Conservation (phyloP, 2,797 vertebrate species). For the Otolemur crassicaudatus region DNA sequence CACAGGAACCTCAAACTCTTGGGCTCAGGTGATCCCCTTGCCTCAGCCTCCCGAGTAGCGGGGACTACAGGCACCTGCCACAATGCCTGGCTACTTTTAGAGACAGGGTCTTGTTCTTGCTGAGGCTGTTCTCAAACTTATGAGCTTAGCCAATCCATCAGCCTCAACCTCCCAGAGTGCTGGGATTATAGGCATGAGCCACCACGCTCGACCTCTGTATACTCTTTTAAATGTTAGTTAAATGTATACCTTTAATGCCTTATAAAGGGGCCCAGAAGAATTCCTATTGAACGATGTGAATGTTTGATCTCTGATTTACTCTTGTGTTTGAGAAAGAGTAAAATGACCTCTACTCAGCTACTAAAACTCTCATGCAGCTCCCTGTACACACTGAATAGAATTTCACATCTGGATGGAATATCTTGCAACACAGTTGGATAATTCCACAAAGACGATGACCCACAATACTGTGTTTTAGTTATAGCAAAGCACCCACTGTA, state of each 20-base stretch:
- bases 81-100: too few relatives aligned
- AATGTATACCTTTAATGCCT: background rate
- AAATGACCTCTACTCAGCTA: conserved; percentile 55
- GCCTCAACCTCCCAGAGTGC: too few relatives aligned
- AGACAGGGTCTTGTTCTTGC: too few relatives aligned
- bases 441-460: conserved; percentile 48
- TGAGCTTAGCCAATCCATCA: too few relatives aligned
- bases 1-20: too few relatives aligned
- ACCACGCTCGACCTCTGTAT: background rate
- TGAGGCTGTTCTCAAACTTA: too few relatives aligned
- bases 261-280: conserved; percentile 18
- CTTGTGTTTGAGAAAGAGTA: conserved; percentile 40
- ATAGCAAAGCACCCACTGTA: conserved; percentile 26
- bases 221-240: conserved; percentile 39
- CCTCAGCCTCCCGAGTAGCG: too few relatives aligned
- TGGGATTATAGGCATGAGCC: too few relatives aligned
- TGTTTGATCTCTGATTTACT: conserved; percentile 46
- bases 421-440: conserved; percentile 43
- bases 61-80: too few relatives aligned
- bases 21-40: too few relatives aligned
- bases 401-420: background rate
- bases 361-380: conserved; percentile 4
- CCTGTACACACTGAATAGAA: conserved; percentile 52
- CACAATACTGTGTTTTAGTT: conserved; percentile 47
- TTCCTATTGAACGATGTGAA: background rate